Evolutionary conservation across 2,113 vertebrate species (phyloP), one percentile per base, ranked within the genome.

Genomic region (Sceloporus undulatus): DNA sequence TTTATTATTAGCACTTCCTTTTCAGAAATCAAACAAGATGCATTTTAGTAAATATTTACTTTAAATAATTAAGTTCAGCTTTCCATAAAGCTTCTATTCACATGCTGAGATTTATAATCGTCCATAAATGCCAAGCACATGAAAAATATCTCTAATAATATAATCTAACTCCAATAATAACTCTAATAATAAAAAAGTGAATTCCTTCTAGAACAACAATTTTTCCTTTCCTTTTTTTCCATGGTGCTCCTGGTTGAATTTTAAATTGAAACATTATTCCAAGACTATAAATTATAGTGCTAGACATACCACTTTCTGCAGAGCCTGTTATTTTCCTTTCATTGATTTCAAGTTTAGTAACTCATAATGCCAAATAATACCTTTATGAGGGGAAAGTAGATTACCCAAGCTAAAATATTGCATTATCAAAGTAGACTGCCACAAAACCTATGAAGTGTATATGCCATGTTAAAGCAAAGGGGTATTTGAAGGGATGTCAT

Each of bases 271-370:
- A 89, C 90, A 5, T 56, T 87, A 59, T 90, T 89, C 89, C 70
- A 92, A 52, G 73, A 95, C 92, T 38, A 38, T 80, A 95, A 93
- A 94, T 94, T 93, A 92, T 70, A 91, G 73, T 74, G 76, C 34
- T 89, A 92, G 89, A 5, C 38, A 87, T 68, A 40, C 42, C 88
- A 27, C 81, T 94, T 93, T 52, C 92, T 81, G 88, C 86, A 87
- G 27, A 0, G 0, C 86, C 87, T 86, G 83, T 92, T 48, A 27
- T 87, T 95, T 95, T 87, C 65, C 82, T 91, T 91, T 13, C 66
- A 92, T 86, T 82, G 1, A 0, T 91, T 80, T 92, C 94, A 82
- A 88, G 90, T 96, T 93, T 92, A 88, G 18, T 70, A 56, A 70
- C 81, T 10, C 79, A 10, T 85, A 74, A 88, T 92, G 94, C 27